phyloP scores from a whole-genome alignment of 2,113 vertebrate genomes.

The Istiophorus platypterus region DNA sequence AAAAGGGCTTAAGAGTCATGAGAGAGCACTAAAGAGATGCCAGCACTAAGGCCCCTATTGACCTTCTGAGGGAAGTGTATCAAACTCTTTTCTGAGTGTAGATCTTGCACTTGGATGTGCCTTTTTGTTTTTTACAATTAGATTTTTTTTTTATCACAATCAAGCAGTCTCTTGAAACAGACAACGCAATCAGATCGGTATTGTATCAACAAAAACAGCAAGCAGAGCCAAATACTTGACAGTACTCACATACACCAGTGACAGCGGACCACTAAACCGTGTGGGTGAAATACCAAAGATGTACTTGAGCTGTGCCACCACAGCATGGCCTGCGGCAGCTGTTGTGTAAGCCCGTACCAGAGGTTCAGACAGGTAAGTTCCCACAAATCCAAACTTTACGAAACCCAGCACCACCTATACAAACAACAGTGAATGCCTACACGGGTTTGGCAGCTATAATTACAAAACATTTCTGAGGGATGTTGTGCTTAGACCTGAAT shows the following conservation, averaged over 20 bases:
- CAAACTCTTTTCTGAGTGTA: no score
- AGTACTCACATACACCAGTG: slow-evolving; percentile 90
- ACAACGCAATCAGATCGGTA: background rate
- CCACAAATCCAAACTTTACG: slow-evolving; percentile 95
- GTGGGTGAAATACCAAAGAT: slow-evolving; percentile 87
- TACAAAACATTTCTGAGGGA: background rate
- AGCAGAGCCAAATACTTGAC: slow-evolving; percentile 4
- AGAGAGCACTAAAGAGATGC: no score
- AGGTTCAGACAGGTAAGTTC: slow-evolving; percentile 94
- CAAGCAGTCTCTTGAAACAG: background rate
- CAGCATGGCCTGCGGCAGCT: slow-evolving; percentile 90
- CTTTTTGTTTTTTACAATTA: background rate
- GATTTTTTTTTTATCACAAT: background rate
- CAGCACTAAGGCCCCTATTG: no score
- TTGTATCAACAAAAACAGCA: background rate
- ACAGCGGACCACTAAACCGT: slow-evolving; percentile 86
- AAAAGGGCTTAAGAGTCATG: background rate
- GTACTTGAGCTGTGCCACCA: slow-evolving; percentile 93
- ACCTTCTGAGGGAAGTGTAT: no score
- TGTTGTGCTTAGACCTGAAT: slow-evolving; percentile 88
- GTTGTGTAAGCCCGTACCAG: slow-evolving; percentile 94
- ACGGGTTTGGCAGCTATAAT: slow-evolving; percentile 4
- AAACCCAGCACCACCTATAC: slow-evolving; percentile 90
- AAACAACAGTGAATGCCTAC: background rate
- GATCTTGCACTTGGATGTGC: no score